phyloP scores from a whole-genome alignment of 2,113 vertebrate genomes.

The Nannobrachium achirus region DNA sequence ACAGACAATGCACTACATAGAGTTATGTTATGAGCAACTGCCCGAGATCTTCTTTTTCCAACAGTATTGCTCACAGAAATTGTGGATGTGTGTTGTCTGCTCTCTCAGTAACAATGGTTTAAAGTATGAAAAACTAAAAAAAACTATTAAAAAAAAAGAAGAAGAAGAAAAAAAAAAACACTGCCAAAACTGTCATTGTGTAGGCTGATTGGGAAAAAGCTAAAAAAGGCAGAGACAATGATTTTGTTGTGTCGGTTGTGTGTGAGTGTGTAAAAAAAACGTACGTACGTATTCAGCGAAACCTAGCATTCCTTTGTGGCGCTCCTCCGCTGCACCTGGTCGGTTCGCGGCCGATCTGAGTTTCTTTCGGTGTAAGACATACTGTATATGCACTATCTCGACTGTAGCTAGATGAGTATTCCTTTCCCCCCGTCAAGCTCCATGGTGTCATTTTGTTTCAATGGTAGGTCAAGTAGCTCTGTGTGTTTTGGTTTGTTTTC shows the following conservation, averaged over 20 bases:
- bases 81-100: conserved; percentile 66
- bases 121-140: background rate
- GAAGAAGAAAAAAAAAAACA: conserved; percentile 54
- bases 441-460: conserved; percentile 75
- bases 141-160: background rate
- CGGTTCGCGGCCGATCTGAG: conserved; percentile 61
- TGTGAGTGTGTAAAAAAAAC: conserved; percentile 15
- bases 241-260: conserved; percentile 52
- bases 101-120: conserved; percentile 36
- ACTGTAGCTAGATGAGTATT: conserved; percentile 78
- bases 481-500: conserved; percentile 70
- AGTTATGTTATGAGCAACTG: conserved; percentile 72
- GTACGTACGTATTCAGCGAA: conserved; percentile 60
- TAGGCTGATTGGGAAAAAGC: conserved; percentile 50
- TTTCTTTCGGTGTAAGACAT: conserved; percentile 77
- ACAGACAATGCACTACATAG: conserved; percentile 78
- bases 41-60: conserved; percentile 71
- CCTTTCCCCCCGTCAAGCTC: background rate
- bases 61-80: conserved; percentile 71
- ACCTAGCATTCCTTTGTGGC: conserved; percentile 74
- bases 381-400: conserved; percentile 82
- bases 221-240: conserved; percentile 55
- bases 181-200: conserved; percentile 70
- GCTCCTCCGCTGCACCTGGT: conserved; percentile 22
- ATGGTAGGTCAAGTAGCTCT: conserved; percentile 77